A percentile compares a stretch with the other conserved stretches of the same genome.
Evolutionary conservation across 2,113 vertebrate genomes (phyloP).

Genomic region (Gallinago jamesoni): DNA sequence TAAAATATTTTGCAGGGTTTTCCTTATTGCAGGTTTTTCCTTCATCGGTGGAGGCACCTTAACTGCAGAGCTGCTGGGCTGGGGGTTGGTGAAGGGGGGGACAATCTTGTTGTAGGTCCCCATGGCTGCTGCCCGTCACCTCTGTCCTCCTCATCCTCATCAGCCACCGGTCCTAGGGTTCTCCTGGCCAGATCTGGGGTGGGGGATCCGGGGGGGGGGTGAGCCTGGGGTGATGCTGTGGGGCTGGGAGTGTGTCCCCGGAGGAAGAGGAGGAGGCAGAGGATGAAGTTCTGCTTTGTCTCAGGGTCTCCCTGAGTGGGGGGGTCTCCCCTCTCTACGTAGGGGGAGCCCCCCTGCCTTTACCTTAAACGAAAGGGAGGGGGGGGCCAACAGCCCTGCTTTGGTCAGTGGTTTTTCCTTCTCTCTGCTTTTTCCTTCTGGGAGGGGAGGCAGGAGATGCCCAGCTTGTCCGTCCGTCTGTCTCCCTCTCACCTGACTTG

Average conservation of each 20-base stretch:
- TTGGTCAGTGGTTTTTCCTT: background rate
- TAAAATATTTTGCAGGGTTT: too few relatives aligned
- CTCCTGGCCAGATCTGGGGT: background rate
- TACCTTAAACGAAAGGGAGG: rapidly evolving
- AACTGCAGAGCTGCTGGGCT: background rate
- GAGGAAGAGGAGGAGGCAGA: background rate
- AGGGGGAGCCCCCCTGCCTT: background rate
- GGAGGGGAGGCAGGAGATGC: background rate
- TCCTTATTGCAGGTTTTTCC: background rate
- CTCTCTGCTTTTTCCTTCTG: background rate
- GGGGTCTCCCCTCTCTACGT: background rate
- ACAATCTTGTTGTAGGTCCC: rapidly evolving
- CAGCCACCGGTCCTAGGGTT: background rate
- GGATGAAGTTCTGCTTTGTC: background rate
- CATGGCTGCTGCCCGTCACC: background rate
- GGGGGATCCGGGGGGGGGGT: background rate
- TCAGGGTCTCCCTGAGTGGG: background rate
- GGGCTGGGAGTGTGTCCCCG: background rate
- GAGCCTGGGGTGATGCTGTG: background rate
- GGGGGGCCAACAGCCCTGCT: background rate
- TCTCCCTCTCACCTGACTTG: rapidly evolving
- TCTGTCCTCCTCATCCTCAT: background rate
- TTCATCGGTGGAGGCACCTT: rapidly evolving
- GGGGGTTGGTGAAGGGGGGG: background rate
- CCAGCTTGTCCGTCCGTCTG: rapidly evolving